Base-by-base conservation (phyloP, 2,113 vertebrate species). In the Bettongia penicillata region DNA sequence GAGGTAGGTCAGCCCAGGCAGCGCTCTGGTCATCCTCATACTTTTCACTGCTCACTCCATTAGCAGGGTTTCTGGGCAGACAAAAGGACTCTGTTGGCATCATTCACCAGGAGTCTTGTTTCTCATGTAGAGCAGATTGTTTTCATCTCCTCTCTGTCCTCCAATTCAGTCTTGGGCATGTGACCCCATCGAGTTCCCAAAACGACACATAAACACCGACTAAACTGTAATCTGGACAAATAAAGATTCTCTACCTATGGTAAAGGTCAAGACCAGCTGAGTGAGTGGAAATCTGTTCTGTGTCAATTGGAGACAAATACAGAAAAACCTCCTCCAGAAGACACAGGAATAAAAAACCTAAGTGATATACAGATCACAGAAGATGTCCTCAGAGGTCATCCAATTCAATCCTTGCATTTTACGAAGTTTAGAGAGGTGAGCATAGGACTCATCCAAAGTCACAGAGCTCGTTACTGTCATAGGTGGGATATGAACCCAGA, bases 21-120 rank as follows among this genome's bases (percentile, higher is more conserved):
- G 92, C 25, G 12, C 22, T 24, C 94, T 84, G 57, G 52, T 84
- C 93, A 31, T 0, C 51, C 91, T 52, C 92, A 68, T n/a, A 68
- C 96, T 95, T 10, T 26, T 77, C 91, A 55, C 50, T 8, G 53
- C 51, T 91, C 93, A 28, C 90, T 89, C 77, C 8, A n/a, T 84
- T 53, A 51, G 90, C 61, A 93, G 57, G 92, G 89, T 93, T 95
- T 98, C 95, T 95, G 53, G 93, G 2, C 89, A 92, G 77, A 98
- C 97, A 97, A 96, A 97, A 91, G 28, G 93, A 93, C 93, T 97
- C 97, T 94, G 97, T 97, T 95, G 95, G 92, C 89, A 93, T 53
- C 4, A n/a, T 43, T 14, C 9, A 52, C 89, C 53, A 5, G 16
- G 25, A 0, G 91, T 91, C 43, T 47, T 91, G 91, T 53, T 92